Conservation (phyloP, 2,797 vertebrate genomes). For the Salarias fasciatus region DNA sequence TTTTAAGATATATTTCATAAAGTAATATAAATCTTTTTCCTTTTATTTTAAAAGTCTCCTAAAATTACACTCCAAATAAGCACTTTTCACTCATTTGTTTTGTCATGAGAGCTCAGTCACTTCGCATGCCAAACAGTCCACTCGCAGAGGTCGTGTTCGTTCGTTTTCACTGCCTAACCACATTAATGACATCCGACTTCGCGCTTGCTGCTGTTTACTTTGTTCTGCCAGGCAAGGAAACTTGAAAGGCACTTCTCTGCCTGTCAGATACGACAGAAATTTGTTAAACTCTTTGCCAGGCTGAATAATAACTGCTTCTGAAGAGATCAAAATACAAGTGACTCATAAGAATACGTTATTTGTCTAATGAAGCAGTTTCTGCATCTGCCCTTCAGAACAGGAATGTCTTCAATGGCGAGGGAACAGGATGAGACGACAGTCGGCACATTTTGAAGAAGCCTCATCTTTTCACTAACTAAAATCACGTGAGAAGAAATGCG, state of each 20-base stretch:
- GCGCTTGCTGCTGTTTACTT: constrained; percentile 42
- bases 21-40: no score
- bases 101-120: no score
- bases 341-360: background rate
- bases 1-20: no score
- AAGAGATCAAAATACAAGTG: constrained; percentile 1
- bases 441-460: background rate
- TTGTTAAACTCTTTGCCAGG: constrained; percentile 6
- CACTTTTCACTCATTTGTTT: no score
- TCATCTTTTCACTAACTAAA: no score
- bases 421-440: background rate
- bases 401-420: background rate
- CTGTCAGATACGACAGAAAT: constrained; percentile 22
- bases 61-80: no score
- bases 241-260: constrained; percentile 34
- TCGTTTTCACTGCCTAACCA: constrained; percentile 9
- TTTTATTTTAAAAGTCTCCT: no score
- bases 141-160: constrained; percentile 22
- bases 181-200: constrained; percentile 14
- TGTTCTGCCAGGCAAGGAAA: constrained; percentile 25
- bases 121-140: constrained; percentile 29
- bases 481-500: background rate
- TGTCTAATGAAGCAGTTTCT: no score
- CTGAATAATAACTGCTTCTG: constrained; percentile 11
- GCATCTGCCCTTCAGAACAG: background rate